Percentiles rank a stretch among this genome's conserved stretches.
Evolutionary conservation across 2,888 invertebrate species (phyloP).

Genomic region (Clunio marinus): DNA sequence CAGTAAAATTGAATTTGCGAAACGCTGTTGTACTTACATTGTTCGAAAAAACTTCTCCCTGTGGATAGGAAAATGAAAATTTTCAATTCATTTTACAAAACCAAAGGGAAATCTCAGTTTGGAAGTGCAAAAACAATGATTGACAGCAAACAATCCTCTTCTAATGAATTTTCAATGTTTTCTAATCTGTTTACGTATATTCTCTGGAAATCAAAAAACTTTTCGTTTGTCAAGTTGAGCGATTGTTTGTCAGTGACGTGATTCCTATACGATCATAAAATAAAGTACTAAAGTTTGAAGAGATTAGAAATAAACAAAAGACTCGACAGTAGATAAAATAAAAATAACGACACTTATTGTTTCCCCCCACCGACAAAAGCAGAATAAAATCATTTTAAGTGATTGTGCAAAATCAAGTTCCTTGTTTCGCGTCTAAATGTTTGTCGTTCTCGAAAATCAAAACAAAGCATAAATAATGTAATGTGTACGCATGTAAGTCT

Average conservation of each 20-base stretch:
- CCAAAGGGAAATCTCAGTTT: neutral
- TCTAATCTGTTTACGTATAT: neutral
- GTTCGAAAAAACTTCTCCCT: neutral
- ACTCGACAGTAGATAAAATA: too few species aligned
- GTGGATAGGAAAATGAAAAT: neutral
- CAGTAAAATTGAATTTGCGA: neutral
- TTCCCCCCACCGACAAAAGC: neutral
- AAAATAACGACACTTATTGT: too few species aligned
- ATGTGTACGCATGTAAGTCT: too few species aligned
- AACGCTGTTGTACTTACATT: neutral
- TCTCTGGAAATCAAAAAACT: too few species aligned
- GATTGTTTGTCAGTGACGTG: neutral
- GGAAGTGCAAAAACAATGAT: neutral
- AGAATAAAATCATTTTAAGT: conserved; percentile 1
- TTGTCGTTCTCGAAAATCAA: neutral
- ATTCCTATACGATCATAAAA: too few species aligned
- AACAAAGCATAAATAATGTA: conserved; percentile 3
- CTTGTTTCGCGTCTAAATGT: neutral
- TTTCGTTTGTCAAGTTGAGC: neutral
- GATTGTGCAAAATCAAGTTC: neutral
- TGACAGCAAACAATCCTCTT: neutral
- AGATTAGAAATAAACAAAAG: too few species aligned
- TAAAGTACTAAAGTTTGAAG: too few species aligned
- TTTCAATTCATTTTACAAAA: too few species aligned
- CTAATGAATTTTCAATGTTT: conserved; percentile 1